A percentile compares a stretch with the other conserved stretches of the same genome.
Evolutionary conservation across 2,113 vertebrate genomes (phyloP).

Genomic region (Cephalopholis sonnerati): DNA sequence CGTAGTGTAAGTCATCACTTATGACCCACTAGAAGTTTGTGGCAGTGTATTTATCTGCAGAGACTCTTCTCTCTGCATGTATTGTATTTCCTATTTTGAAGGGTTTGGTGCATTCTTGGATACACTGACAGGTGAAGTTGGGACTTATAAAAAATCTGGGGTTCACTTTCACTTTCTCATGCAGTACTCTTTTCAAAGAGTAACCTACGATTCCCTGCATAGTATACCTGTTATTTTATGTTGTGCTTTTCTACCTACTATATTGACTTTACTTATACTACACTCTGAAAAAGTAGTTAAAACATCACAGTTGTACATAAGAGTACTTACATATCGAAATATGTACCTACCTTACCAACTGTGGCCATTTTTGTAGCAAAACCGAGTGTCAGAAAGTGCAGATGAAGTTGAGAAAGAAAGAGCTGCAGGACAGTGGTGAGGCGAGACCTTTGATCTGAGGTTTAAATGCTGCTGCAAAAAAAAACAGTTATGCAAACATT

Average conservation of each 20-base stretch:
- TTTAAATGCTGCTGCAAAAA: slow-evolving; percentile 21
- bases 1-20: too few species aligned
- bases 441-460: not conserved
- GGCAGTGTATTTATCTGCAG: too few species aligned
- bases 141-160: too few species aligned
- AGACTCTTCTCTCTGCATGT: too few species aligned
- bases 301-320: not conserved
- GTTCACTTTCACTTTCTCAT: too few species aligned
- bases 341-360: slow-evolving; percentile 68
- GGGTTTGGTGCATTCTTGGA: too few species aligned
- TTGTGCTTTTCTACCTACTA: too few species aligned
- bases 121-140: too few species aligned
- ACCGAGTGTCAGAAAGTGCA: not conserved
- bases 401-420: not conserved
- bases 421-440: not conserved
- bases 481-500: not conserved
- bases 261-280: not conserved
- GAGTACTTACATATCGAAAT: not conserved
- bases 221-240: not conserved
- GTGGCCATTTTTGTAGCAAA: slow-evolving; percentile 61
- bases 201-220: not conserved
- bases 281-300: not conserved
- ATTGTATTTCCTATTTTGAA: too few species aligned
- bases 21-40: too few species aligned
- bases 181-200: too few species aligned